Conservation (phyloP, 1,140 invertebrate genomes). For the Pachyrhynchus sulphureomaculatus region DNA sequence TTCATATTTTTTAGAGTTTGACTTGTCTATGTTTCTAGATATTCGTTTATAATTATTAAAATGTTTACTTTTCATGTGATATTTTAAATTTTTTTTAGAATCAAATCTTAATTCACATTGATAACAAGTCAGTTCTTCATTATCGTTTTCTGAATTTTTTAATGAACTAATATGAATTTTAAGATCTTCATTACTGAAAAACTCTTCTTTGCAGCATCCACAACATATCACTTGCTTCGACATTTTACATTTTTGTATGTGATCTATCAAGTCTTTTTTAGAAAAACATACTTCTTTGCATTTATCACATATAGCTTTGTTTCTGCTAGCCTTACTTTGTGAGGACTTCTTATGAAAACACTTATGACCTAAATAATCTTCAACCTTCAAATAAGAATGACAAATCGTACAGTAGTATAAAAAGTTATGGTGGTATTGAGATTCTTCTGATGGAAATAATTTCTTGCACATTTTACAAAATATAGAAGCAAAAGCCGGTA, state of each 20-base stretch:
- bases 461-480: too few species aligned
- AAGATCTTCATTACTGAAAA: background rate
- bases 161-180: background rate
- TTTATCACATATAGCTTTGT: background rate
- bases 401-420: background rate
- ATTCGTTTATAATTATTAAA: background rate
- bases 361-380: background rate
- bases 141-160: background rate
- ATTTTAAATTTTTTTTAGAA: background rate
- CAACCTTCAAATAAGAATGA: background rate
- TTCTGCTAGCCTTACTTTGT: background rate
- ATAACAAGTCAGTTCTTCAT: background rate
- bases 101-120: background rate
- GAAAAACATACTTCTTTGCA: background rate
- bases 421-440: background rate
- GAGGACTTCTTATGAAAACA: slow-evolving; percentile 1
- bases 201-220: background rate
- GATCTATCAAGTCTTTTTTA: background rate
- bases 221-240: background rate
- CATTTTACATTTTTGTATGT: background rate
- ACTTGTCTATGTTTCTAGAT: background rate
- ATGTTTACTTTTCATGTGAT: background rate
- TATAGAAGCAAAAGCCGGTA: too few species aligned
- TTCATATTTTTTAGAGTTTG: background rate
- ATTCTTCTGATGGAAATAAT: background rate